A percentile compares a stretch with the other conserved stretches of the same genome.
phyloP scores from a whole-genome alignment of 2,113 vertebrate genomes.

The Furnarius figulus region DNA sequence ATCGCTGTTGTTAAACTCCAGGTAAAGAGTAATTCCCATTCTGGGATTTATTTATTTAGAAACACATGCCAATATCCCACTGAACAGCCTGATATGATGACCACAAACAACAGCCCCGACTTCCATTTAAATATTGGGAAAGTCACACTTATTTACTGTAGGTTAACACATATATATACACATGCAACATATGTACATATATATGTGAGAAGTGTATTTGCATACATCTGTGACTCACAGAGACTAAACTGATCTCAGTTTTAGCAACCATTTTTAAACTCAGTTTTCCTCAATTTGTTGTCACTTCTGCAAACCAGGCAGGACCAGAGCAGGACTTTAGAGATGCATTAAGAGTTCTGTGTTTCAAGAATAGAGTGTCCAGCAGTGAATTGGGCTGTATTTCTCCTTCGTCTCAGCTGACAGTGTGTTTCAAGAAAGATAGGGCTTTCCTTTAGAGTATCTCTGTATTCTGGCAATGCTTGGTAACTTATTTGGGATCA shows the following conservation, averaged over 20 bases:
- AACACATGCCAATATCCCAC: neutral
- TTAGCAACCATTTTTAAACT: neutral
- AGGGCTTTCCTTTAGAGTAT: neutral
- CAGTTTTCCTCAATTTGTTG: neutral
- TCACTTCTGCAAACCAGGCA: neutral
- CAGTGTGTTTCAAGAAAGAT: neutral
- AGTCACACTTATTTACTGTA: neutral
- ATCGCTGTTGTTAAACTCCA: neutral
- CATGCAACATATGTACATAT: rapidly evolving
- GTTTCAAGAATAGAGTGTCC: neutral
- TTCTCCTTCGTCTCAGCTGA: neutral
- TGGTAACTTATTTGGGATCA: neutral
- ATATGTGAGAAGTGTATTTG: neutral
- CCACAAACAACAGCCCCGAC: neutral
- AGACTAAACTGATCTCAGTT: neutral
- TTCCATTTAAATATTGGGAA: neutral
- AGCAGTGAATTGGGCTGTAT: neutral
- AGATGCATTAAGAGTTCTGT: neutral
- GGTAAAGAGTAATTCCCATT: neutral
- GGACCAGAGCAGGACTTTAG: neutral
- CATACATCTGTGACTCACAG: neutral
- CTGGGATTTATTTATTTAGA: neutral
- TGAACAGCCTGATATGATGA: neutral
- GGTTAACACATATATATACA: neutral
- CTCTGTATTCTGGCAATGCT: neutral